A percentile compares a stretch with the other conserved stretches of the same genome.
These are phyloP conservation scores for Odocoileus hemionus DNA, from an alignment of 2,113 vertebrate species.

Conservation along the genomic window DNA sequence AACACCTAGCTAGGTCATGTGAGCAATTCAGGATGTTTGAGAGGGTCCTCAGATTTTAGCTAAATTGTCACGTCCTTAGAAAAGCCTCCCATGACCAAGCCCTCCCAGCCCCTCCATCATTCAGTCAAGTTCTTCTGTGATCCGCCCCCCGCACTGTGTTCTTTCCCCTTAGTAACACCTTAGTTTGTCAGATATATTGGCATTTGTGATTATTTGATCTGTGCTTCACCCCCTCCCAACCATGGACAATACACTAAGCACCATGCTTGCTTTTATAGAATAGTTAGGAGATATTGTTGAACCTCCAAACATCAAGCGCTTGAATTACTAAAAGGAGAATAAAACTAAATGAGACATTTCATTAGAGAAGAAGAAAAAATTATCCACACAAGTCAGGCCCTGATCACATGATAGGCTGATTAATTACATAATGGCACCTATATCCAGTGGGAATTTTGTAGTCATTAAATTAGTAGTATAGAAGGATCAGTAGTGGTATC, in stretches of 20 bases:
- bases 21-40: background rate
- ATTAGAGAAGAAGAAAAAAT: background rate
- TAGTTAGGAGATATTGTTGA: background rate
- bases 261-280: background rate
- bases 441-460: background rate
- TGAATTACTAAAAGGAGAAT: background rate
- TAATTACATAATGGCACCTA: background rate
- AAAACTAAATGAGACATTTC: background rate
- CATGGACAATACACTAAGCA: background rate
- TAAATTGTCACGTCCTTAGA: background rate
- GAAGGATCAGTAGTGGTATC: background rate
- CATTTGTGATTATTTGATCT: fast-evolving
- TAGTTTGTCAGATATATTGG: background rate
- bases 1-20: background rate
- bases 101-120: fast-evolving
- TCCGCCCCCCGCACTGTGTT: fast-evolving
- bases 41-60: background rate
- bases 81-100: background rate
- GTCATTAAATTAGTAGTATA: background rate
- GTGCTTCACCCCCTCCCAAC: background rate
- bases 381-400: background rate
- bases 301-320: background rate
- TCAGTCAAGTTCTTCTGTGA: background rate
- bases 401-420: no score
- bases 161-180: background rate